Conservation (phyloP, 2,113 vertebrate species). For the Oncorhynchus kisutch region DNA sequence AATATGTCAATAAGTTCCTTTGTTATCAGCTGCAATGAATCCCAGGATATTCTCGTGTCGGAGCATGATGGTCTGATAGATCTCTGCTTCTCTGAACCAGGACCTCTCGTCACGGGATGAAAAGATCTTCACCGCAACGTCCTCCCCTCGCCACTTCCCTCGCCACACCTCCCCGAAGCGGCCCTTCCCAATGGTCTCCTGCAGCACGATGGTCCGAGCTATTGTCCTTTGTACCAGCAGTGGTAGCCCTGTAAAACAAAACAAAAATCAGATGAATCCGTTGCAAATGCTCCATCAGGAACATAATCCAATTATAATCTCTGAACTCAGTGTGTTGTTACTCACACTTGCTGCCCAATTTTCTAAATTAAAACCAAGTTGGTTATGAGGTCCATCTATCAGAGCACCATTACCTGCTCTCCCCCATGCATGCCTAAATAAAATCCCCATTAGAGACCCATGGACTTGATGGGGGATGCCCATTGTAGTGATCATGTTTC, state of each 20-base stretch:
- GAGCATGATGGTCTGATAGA: slow-evolving; percentile 96
- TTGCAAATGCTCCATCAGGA: not conserved
- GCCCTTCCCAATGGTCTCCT: slow-evolving; percentile 93
- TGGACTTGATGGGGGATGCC: too few species aligned
- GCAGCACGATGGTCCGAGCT: slow-evolving; percentile 91
- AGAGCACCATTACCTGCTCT: not conserved
- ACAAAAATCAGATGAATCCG: not conserved
- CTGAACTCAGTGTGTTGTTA: not conserved
- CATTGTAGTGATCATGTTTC: too few species aligned
- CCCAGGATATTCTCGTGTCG: slow-evolving; percentile 96
- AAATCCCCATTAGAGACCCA: not conserved
- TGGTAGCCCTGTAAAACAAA: slow-evolving; percentile 80
- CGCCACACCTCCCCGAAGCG: slow-evolving; percentile 95
- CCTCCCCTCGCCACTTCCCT: slow-evolving; percentile 95
- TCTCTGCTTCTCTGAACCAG: slow-evolving; percentile 97
- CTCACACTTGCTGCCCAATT: not conserved
- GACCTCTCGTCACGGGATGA: slow-evolving; percentile 94
- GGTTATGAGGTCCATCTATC: not conserved
- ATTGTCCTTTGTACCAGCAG: slow-evolving; percentile 95
- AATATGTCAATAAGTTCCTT: slow-evolving; percentile 74
- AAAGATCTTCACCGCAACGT: slow-evolving; percentile 98
- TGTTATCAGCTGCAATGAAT: slow-evolving; percentile 97
- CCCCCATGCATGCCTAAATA: not conserved
- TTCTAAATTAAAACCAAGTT: not conserved
- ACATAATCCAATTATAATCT: not conserved